Evolutionary conservation across 1,140 invertebrate genomes (phyloP), one percentile per base, ranked within the genome.

Genomic region (Drosophila subpulchrella): DNA sequence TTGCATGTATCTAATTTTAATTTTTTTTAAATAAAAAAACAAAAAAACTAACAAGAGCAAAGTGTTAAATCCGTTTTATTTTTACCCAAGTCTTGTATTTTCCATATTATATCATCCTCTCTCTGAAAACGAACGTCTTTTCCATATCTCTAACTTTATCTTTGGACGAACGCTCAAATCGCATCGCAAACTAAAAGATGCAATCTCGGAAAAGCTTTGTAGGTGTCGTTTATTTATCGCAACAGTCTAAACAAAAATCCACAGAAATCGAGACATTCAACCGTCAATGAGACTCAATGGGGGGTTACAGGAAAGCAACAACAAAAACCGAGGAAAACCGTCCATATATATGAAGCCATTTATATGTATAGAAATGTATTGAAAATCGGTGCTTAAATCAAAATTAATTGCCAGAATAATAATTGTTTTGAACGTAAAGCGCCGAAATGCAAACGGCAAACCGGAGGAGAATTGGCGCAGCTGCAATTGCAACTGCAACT

Each of bases 331-430:
- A 66, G 36, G 46, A 67, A 75, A 76, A 30, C 63, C 39, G 34
- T 13, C 39, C 38, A 48, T 55, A 68, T 34, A 57, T 71, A 48
- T 71, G 38, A 20, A 50, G 53, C 44, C 55, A 55, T 30, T 42
- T 76, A 54, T 55, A 61, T 81, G 32, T 66, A 73, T 60, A 47
- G 63, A 88, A 67, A 46, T 74, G 72, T 88, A 88, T 85, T 89
- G 88, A 82, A 89, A 88, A 89, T 89, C 84, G 85, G 73, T 89
- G 84, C 80, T 89, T 89, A 89, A 89, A 89, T 89, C 84, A 89
- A 89, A 89, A 89, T 89, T 89, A 89, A 89, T 89, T 89, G 84
- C 85, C 84, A 89, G 85, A 89, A 89, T 89, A 89, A 89, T 89
- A 89, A 89, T 89, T 89, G 84, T 89, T 89, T 89, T 90, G 84